Evolutionary conservation across 2,797 vertebrate species (phyloP), one percentile per base, ranked within the genome.

Genomic region (Eremophila alpestris): DNA sequence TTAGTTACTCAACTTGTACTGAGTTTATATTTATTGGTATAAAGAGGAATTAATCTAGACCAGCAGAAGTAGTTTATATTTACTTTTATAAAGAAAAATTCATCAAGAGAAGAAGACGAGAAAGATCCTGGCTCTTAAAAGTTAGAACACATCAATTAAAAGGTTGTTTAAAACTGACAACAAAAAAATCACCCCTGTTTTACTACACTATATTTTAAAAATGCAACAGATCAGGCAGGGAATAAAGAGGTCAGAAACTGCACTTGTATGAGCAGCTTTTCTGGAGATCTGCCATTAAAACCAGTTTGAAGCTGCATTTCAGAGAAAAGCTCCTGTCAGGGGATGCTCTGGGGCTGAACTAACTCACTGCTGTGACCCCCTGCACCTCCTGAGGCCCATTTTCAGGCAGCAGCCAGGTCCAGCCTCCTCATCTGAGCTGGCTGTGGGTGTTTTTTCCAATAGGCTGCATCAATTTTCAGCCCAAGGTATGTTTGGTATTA

Each of bases 401-500:
- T 51, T 55, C 41, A 84, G 63, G 52, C 2, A 76, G 32, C 46
- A 76, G 77, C 48, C 74, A 81, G 68, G 19, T 55, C 56, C 67
- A 78, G 54, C 32, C 34, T 64, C 80, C 69, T 34, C 71, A 58
- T 29, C 55, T n/a, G 49, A 89, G 89, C 65, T 58, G 65, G 16
- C 64, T 62, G 20, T 21, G 68, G 27, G 56, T 43, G 48, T 19
- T 59, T 34, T 67, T 83, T 87, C 56, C 63, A 79, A 41, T 2
- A 13, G 2, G 7, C 83, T 73, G 76, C 93, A 89, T 85, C 79
- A 63, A 58, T 80, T 92, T 95, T 83, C 89, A 95, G 89, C 54
- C 90, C 85, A 78, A 23, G 62, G n/a, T 85, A 84, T 81, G 89
- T 58, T 83, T 7, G 69, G 91, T 34, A 91, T 86, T 77, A 56